Evolutionary conservation across 2,888 invertebrate species (phyloP), one percentile per base, ranked within the genome.

Genomic region (Junonia oenone): DNA sequence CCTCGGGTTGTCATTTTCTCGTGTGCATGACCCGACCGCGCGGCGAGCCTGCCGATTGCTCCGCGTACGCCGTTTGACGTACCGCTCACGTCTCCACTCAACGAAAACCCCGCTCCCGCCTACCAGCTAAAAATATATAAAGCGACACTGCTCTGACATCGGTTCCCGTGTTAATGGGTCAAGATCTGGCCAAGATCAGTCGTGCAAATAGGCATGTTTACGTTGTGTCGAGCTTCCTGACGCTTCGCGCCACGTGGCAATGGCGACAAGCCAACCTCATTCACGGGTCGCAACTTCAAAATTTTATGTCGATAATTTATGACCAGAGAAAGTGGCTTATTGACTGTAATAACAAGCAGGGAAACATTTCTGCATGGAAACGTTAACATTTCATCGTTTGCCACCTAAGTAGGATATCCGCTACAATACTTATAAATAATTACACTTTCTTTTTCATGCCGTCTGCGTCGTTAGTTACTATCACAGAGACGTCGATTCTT

Each of bases 1-100:
- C 95, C 96, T 71, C 96, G 93, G 66, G 95, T 93, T 70, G 95
- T 93, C 94, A 94, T 94, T 68, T 69, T 80, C 66, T 63, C 73
- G 71, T 66, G 66, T 56, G 68, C 73, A 70, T 68, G 59, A 63
- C 49, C 43, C 60, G 63, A 56, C 56, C 63, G 58, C 63, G 62
- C 61, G 62, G 71, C 72, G 68, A 71, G 68, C 66, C 68, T 67
- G 66, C 65, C 63, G 73, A 69, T 69, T 75, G 75, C 69, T 70
- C 66, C 66, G 69, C 68, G 70, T 65, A 62, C 68, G 71, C 66
- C 75, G 73, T 66, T 50, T 45, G 57, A 64, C 69, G 70, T 69
- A 58, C 50, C 55, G 64, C 49, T 53, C 52, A 45, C 51, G 60
- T 68, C 70, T 71, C 67, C 69, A 73, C 77, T 72, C 73, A 69